A percentile compares a stretch with the other conserved stretches of the same genome.
phyloP scores from a whole-genome alignment of 2,113 vertebrate genomes.

The Oncorhynchus mykiss region DNA sequence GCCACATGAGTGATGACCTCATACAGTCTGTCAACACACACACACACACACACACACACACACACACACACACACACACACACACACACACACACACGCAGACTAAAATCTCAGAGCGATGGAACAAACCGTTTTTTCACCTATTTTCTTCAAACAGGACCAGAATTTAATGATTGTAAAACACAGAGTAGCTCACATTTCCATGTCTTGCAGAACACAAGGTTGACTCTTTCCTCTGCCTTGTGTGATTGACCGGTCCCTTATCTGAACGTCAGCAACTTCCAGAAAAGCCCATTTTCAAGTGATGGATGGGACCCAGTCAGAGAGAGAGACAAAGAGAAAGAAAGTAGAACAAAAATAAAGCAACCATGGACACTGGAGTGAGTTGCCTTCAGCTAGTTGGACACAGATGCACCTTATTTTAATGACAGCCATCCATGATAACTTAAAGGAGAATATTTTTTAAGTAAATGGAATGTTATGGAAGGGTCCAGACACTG shows the following conservation, averaged over 20 bases:
- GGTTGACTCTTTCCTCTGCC: constrained; percentile 48
- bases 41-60: too few species aligned
- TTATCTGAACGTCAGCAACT: constrained; percentile 59
- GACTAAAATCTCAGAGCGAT: neutral
- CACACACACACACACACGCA: too few species aligned
- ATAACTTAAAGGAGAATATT: too few species aligned
- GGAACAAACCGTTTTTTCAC: neutral
- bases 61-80: too few species aligned
- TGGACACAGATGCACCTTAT: neutral
- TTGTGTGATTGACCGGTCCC: constrained; percentile 47
- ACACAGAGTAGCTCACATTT: constrained; percentile 4
- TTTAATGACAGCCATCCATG: neutral
- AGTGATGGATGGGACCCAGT: constrained; percentile 65
- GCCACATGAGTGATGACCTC: neutral
- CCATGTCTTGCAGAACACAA: constrained; percentile 6
- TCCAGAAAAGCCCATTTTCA: constrained; percentile 60
- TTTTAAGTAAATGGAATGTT: too few species aligned
- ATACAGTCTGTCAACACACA: neutral
- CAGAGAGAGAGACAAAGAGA: constrained; percentile 28
- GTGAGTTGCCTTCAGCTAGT: neutral
- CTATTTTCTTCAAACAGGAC: neutral
- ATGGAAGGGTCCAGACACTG: too few species aligned
- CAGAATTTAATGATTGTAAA: neutral
- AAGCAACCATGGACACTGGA: neutral
- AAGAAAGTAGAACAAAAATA: neutral